Evolutionary conservation across 2,113 vertebrate species (phyloP).

Genomic region (Bujurquina vittata): DNA sequence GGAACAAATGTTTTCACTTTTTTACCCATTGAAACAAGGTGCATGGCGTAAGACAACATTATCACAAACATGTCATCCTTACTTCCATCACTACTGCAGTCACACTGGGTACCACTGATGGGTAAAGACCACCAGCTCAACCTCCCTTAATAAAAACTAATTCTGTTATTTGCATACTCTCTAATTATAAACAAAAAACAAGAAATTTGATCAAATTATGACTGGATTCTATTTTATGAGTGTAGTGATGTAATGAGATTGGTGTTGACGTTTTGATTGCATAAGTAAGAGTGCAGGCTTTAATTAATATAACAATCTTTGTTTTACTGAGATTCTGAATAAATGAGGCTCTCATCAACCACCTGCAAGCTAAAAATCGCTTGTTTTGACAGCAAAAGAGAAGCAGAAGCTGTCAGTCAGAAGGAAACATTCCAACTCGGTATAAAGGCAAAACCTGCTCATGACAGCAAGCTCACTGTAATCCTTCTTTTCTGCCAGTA

Average conservation of each 20-base stretch:
- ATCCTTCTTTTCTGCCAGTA: slow-evolving; percentile 3
- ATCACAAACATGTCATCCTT: neutral
- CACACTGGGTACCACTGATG: neutral
- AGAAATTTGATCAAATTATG: neutral
- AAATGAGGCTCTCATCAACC: slow-evolving; percentile 62
- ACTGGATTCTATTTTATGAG: neutral
- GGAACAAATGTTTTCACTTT: slow-evolving; percentile 3
- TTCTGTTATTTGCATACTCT: neutral
- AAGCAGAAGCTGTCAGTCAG: slow-evolving; percentile 31
- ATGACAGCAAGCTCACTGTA: neutral
- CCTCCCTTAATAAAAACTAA: neutral
- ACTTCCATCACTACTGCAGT: neutral
- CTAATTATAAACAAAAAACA: slow-evolving; percentile 18
- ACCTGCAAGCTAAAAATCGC: slow-evolving; percentile 52
- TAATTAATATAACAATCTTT: slow-evolving; percentile 43
- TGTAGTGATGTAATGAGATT: neutral
- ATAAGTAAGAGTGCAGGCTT: slow-evolving; percentile 18
- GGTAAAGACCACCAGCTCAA: neutral
- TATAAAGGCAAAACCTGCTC: slow-evolving; percentile 9
- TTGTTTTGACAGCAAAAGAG: slow-evolving; percentile 42
- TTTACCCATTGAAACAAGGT: neutral
- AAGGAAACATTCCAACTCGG: neutral
- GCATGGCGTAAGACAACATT: neutral
- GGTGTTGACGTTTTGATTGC: slow-evolving; percentile 37
- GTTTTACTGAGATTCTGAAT: slow-evolving; percentile 40